These are phyloP conservation scores for Cepaea nemoralis DNA, from an alignment of 1,140 invertebrate genomes.

Conservation along the genomic window DNA sequence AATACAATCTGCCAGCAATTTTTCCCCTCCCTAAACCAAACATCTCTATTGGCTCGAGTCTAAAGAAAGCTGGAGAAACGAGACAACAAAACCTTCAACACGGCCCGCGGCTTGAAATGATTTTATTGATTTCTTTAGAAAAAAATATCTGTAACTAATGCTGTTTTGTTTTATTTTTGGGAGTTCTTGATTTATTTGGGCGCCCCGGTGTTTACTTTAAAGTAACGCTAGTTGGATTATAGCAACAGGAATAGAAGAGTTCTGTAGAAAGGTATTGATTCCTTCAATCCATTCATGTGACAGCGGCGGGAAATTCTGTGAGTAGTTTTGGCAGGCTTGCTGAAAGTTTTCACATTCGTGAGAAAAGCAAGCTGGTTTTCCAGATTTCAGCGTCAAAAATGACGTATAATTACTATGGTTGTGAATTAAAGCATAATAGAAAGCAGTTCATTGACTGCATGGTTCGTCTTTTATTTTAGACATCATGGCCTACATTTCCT, in stretches of 20 bases:
- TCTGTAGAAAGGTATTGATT: conserved; percentile 18
- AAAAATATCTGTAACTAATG: neutral
- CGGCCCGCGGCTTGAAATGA: neutral
- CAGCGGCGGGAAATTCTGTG: conserved; percentile 9
- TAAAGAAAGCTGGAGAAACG: neutral
- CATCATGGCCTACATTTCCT: too few relatives aligned
- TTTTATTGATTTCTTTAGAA: neutral
- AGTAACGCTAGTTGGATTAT: conserved; percentile 10
- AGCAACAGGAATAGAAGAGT: neutral
- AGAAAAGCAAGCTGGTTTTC: conserved; percentile 33
- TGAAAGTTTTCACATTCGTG: conserved; percentile 6
- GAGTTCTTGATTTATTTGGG: neutral
- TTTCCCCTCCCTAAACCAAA: too few relatives aligned
- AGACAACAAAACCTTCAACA: neutral
- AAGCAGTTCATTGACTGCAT: neutral
- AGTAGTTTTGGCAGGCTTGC: neutral
- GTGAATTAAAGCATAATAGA: conserved; percentile 2
- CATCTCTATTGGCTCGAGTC: neutral
- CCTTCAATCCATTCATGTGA: neutral
- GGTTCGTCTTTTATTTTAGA: too few relatives aligned
- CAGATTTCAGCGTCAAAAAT: conserved; percentile 28
- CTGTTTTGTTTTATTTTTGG: conserved; percentile 9
- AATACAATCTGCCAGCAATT: too few relatives aligned
- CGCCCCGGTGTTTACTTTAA: conserved; percentile 13
- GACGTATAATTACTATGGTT: conserved; percentile 33